Evolutionary conservation across 2,113 vertebrate species (phyloP).

Genomic region (Pogona vitticeps): DNA sequence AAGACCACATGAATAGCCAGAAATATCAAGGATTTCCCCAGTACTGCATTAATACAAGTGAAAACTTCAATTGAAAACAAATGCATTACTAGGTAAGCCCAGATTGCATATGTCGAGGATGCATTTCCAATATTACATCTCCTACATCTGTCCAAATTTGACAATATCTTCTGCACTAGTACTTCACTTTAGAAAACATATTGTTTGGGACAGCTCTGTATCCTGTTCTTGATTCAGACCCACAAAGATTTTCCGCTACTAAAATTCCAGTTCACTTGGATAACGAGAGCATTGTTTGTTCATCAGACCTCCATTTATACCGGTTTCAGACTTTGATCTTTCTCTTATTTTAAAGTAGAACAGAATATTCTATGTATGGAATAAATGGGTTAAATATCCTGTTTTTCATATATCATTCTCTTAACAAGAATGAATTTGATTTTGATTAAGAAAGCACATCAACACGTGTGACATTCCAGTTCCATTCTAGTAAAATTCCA

Average conservation of each 20-base stretch:
- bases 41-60: too few species aligned
- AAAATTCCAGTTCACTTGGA: neutral
- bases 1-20: too few species aligned
- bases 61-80: too few species aligned
- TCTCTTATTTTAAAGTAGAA: neutral
- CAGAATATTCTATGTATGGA: too few species aligned
- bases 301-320: neutral
- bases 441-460: neutral
- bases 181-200: too few species aligned
- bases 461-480: neutral
- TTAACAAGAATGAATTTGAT: neutral
- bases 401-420: neutral
- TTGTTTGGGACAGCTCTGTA: neutral
- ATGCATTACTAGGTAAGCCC: too few species aligned
- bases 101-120: too few species aligned
- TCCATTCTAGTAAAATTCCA: neutral
- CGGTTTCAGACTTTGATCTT: neutral
- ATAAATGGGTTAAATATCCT: too few species aligned
- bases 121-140: too few species aligned
- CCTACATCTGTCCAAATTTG: too few species aligned
- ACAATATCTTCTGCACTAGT: too few species aligned
- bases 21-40: too few species aligned
- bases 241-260: neutral
- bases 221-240: neutral
- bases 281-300: neutral